Evolutionary conservation across 2,888 invertebrate species (phyloP), one percentile per base, ranked within the genome.

Genomic region (Patella ulyssiponensis): DNA sequence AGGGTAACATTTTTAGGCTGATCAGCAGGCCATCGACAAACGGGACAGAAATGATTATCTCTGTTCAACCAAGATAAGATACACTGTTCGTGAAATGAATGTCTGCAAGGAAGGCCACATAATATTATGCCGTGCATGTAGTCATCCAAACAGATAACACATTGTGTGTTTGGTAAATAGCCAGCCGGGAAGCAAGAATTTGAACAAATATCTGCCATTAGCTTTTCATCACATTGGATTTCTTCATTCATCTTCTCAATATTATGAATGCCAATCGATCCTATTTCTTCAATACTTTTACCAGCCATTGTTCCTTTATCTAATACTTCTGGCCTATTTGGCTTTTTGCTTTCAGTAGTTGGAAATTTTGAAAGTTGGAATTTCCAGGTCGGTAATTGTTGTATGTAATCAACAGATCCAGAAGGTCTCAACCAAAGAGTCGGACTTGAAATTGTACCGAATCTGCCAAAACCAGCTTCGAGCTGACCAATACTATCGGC

Each of bases 21-120:
- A 86, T 93, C 93, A 0, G 93, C 92, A n/a, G 93, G 93, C 93
- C 93, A 93, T 12, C 93, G 90, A 84, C 93, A 93, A 15, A 93
- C 91, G 2, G 93, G 93, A 82, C 93, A 93, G 80, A 92, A 92
- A 83, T 93, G 93, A 83, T 93, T 92, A 81, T 93, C 93, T 75
- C 92, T 87, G 9, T 89, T 88, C 17, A 93, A 87, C 93, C 93
- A 93, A 17, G 88, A 84, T 83, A 92, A 86, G 69, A 93, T 92
- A 85, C 93, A 93, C n/a, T 89, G 84, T 80, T 92, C 90, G 83
- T 93, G 93, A 86, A 93, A 93, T 76, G 90, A 90, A 83, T 93
- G 93, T 7, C 92, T 92, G 86, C 93, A 93, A 1, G 93, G 93
- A 77, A 93, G 88, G 2, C 93, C 93, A 84, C 93, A 92, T 54